phyloP scores from a whole-genome alignment of 2,797 vertebrate species.

The Urophycis tenuis region DNA sequence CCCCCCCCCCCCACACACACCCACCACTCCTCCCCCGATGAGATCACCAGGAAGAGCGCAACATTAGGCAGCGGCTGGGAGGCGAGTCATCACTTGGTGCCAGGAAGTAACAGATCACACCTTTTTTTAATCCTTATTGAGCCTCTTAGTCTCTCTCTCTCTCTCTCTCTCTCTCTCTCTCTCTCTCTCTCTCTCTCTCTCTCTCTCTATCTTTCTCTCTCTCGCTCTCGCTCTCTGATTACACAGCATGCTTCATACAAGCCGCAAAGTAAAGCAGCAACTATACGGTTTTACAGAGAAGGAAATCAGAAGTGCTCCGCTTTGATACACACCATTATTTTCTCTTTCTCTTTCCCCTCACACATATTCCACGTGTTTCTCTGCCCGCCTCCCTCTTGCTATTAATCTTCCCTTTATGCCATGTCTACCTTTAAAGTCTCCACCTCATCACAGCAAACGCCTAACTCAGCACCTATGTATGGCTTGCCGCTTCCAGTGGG shows the following conservation, averaged over 20 bases:
- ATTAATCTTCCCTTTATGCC: conserved; percentile 48
- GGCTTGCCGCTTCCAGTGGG: conserved; percentile 30
- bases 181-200: conserved; percentile 44
- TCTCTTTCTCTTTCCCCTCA: conserved; percentile 1
- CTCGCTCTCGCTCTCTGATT: conserved; percentile 35
- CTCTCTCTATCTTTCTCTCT: conserved; percentile 33
- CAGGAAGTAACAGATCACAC: conserved; percentile 29
- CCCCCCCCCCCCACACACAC: conserved; percentile 28
- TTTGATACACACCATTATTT: conserved; percentile 42
- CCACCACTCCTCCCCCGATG: conserved; percentile 31
- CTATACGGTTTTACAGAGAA: conserved; percentile 30
- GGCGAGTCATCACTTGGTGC: conserved; percentile 43
- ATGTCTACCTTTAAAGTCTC: conserved; percentile 45
- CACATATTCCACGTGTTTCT: not conserved
- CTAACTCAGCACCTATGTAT: conserved; percentile 52
- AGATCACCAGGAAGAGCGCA: conserved; percentile 46
- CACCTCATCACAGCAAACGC: conserved; percentile 46
- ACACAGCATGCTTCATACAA: conserved; percentile 8
- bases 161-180: not conserved
- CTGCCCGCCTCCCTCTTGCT: not conserved
- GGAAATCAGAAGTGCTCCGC: conserved; percentile 24
- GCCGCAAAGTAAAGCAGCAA: conserved; percentile 29
- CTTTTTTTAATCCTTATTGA: conserved; percentile 12
- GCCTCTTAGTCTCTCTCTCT: too few relatives aligned
- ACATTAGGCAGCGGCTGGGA: conserved; percentile 6